Evolutionary conservation across 2,113 vertebrate species (phyloP), one percentile per base, ranked within the genome.

Genomic region (Sterna hirundo): DNA sequence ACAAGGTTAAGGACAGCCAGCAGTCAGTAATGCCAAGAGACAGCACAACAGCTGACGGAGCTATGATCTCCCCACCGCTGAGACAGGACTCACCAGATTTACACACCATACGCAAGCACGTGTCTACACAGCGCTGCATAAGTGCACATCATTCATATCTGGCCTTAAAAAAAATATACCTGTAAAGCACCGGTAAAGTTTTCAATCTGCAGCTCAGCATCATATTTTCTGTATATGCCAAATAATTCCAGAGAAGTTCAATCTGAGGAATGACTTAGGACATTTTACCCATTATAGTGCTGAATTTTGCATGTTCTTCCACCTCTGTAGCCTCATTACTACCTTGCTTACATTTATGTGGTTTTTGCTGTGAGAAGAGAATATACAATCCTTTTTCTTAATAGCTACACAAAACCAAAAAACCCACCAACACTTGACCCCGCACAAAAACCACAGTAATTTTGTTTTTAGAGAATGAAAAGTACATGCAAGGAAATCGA

Each of bases 101-200:
- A 49, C 8, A 52, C 38, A 21, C 6, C 2, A 0, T 15, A 30
- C 20, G 4, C 29, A 23, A 34, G 27, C 23, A 19, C 0, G 16
- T 34, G 34, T 47, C 51, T 26, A 65, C n/a, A 15, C 34, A 65
- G 64, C 1, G 0, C 65, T 47, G 34, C 10, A 0, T 3, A 51
- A 55, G n/a, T 57, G 14, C 3, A 10, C 30, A 26, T 5, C n/a
- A 4, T 12, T 57, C 51, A 4, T 19, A n/a, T 14, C 25, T 21
- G 30, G 23, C 57, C 49, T 76, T 52, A 29, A 88, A 90, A 79
- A 79, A 64, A 64, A 30, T 15, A 38, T 0, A 57, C 7, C 70
- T 29, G 17, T 15, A 11, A 86, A 58, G 32, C 34, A 69, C 13
- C 38, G 60, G 13, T 26, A 27, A 27, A 52, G 29, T 62, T 57